Base-by-base conservation (phyloP, 2,797 vertebrate genomes). In the Lophura swinhoii region DNA sequence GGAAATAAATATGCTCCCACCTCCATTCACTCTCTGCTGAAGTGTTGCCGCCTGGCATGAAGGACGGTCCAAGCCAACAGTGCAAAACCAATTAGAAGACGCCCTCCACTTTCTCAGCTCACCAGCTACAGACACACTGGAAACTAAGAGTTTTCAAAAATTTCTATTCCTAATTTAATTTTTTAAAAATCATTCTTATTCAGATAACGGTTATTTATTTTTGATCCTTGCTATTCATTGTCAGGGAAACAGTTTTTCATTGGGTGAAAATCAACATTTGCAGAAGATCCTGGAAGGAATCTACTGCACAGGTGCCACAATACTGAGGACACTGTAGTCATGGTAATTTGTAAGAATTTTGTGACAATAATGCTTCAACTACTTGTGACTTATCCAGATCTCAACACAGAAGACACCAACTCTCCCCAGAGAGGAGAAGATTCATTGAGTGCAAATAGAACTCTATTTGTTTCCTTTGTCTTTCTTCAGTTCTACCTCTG, bases 1-100 rank as follows among this genome's bases (percentile, higher is more conserved):
- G 82, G 87, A 89, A 89, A 94, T 83, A 95, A 92, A 93, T 95
- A 86, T 75, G 46, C 73, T 96, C 79, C 89, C 76, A 91, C 91
- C 93, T 96, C 87, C 85, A 59, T 72, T 94, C 85, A 93, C 44
- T 90, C 62, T 87, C 80, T 82, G 51, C 39, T 79, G 73, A 91
- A 91, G 64, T 90, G 86, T 53, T 92, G 37, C 85, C 1, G 23
- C 64, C 68, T 95, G 83, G 86, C 9, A 10, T 8, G 11, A 82
- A 84, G 69, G 83, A 92, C 73, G 87, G 33, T 14, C 39, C 31
- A 91, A 70, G 12, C 77, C 70, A 56, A 79, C 13, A 86, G 22
- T 81, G 35, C 12, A 92, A 91, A 89, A 69, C 6, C 29, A 72
- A 59, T 51, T 87, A 69, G 33, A 53, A 64, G 37, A 43, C 44